Percentiles rank a stretch among this genome's conserved stretches.
Evolutionary conservation across 2,888 invertebrate genomes (phyloP).

Genomic region (Germaria angustata): DNA sequence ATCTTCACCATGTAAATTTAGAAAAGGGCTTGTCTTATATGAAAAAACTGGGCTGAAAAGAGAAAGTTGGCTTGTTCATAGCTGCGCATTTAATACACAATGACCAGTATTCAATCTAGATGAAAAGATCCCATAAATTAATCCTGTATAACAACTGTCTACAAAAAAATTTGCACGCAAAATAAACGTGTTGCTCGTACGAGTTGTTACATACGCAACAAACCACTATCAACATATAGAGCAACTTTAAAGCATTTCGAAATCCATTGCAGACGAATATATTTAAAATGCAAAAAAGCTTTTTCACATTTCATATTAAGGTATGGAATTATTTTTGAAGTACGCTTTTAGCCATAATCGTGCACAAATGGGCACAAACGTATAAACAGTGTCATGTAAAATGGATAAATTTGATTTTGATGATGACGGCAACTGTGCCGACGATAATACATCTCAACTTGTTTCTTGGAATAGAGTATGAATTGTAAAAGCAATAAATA

Average conservation of each 20-base stretch:
- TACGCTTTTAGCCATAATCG: slow-evolving; percentile 33
- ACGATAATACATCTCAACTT: slow-evolving; percentile 29
- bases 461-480: slow-evolving; percentile 7
- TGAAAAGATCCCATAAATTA: slow-evolving; percentile 42
- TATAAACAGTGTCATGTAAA: slow-evolving; percentile 36
- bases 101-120: slow-evolving; percentile 28
- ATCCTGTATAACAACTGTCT: slow-evolving; percentile 37
- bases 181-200: slow-evolving; percentile 1
- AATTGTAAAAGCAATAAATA: slow-evolving; percentile 19
- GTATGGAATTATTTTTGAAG: not conserved
- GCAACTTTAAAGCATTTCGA: slow-evolving; percentile 44
- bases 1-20: not conserved
- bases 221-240: slow-evolving; percentile 31
- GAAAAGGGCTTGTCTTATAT: slow-evolving; percentile 62
- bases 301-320: not conserved
- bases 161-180: slow-evolving; percentile 26
- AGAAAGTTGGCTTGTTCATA: slow-evolving; percentile 51
- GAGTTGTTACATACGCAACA: slow-evolving; percentile 5
- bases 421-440: not conserved
- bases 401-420: slow-evolving; percentile 18
- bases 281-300: slow-evolving; percentile 6
- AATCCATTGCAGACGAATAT: slow-evolving; percentile 31
- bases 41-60: slow-evolving; percentile 42
- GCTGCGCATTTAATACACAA: not conserved
- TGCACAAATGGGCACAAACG: slow-evolving; percentile 38